Percentiles rank a stretch among this genome's conserved stretches.
These are phyloP conservation scores for Mesoligia furuncula DNA, from an alignment of 2,888 invertebrate species.

Conservation along the genomic window DNA sequence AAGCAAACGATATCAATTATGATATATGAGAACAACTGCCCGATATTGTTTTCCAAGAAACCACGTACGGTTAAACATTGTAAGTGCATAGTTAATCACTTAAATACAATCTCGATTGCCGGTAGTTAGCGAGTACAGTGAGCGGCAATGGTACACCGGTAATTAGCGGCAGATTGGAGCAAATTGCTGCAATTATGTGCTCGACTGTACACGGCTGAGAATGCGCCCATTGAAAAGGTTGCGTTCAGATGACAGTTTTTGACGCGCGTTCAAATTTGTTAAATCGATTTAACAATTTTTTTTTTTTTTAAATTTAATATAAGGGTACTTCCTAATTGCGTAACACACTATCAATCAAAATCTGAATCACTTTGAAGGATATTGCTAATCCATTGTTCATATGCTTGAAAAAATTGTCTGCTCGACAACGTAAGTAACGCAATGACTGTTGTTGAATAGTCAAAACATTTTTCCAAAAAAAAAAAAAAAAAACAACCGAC, in stretches of 20 bases:
- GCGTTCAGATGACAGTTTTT: slow-evolving; percentile 25
- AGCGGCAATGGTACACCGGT: slow-evolving; percentile 58
- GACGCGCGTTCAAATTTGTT: not conserved
- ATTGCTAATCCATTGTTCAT: too few relatives aligned
- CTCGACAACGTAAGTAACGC: too few relatives aligned
- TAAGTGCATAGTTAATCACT: slow-evolving; percentile 57
- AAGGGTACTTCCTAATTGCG: too few relatives aligned
- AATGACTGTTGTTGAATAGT: too few relatives aligned
- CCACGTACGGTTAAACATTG: slow-evolving; percentile 27
- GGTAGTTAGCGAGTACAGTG: slow-evolving; percentile 57
- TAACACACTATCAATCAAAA: too few relatives aligned
- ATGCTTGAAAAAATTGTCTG: too few relatives aligned
- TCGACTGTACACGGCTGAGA: slow-evolving; percentile 47
- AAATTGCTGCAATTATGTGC: slow-evolving; percentile 65
- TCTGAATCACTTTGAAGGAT: too few relatives aligned
- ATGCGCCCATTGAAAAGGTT: slow-evolving; percentile 6
- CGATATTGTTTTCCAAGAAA: slow-evolving; percentile 46
- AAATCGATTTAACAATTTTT: too few relatives aligned
- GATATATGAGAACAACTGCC: slow-evolving; percentile 39
- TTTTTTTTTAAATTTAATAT: too few relatives aligned
- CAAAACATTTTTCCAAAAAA: too few relatives aligned
- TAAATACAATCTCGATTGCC: slow-evolving; percentile 46
- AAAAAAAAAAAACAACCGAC: too few relatives aligned
- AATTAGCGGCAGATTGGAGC: slow-evolving; percentile 61
- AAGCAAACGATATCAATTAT: slow-evolving; percentile 22